Conservation (phyloP, 1,140 invertebrate genomes). For the Teleogryllus occipitalis region DNA sequence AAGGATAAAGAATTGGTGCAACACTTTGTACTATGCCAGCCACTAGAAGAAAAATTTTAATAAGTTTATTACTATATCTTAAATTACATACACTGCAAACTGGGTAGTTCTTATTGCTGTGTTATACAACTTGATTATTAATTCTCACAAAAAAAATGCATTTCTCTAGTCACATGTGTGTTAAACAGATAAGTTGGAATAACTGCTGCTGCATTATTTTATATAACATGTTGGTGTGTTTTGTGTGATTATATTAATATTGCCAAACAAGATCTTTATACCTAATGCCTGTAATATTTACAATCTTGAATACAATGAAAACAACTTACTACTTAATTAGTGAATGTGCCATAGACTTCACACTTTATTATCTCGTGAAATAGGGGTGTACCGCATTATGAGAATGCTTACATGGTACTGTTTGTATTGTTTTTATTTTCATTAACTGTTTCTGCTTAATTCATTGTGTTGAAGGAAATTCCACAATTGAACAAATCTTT, state of each 20-base stretch:
- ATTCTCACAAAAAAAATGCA: background rate
- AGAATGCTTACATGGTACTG: background rate
- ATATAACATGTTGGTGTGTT: slow-evolving; percentile 1
- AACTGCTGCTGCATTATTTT: background rate
- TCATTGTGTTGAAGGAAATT: background rate
- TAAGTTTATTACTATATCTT: background rate
- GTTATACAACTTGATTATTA: background rate
- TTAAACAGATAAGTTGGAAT: background rate
- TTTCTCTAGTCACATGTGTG: background rate
- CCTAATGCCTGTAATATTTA: background rate
- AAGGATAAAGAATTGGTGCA: background rate
- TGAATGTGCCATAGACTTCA: background rate
- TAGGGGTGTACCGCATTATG: background rate
- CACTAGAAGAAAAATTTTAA: background rate
- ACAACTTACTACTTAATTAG: background rate
- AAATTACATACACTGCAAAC: background rate
- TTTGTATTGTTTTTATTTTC: background rate
- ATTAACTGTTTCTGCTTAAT: background rate
- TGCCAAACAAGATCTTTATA: background rate
- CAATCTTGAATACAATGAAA: background rate
- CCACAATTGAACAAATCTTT: background rate
- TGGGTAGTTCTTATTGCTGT: background rate
- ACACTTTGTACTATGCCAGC: background rate
- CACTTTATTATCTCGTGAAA: slow-evolving; percentile 1
- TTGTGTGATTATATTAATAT: background rate